These are phyloP conservation scores for Syritta pipiens DNA, from an alignment of 2,888 invertebrate species.

Conservation along the genomic window DNA sequence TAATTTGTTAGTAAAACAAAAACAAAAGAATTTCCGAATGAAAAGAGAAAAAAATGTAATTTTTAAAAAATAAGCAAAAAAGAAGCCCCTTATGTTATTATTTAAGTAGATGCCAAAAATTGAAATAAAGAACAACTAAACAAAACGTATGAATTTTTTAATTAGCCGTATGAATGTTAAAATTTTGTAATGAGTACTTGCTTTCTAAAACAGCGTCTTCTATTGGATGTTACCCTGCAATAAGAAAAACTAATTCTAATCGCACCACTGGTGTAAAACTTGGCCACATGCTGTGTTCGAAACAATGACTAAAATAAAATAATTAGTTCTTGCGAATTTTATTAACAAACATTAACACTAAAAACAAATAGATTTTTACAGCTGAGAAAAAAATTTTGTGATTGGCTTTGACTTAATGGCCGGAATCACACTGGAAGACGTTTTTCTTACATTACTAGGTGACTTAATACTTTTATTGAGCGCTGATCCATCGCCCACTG, in stretches of 20 bases:
- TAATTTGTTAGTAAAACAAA: constrained; percentile 37
- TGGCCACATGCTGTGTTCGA: too few species aligned
- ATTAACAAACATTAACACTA: not conserved
- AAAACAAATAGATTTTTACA: constrained; percentile 7
- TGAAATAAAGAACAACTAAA: constrained; percentile 48
- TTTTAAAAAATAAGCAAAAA: constrained; percentile 45
- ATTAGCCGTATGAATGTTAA: too few species aligned
- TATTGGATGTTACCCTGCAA: too few species aligned
- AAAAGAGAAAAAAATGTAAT: constrained; percentile 47
- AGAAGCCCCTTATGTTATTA: constrained; percentile 34
- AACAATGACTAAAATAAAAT: not conserved
- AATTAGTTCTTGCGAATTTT: not conserved
- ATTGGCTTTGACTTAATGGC: constrained; percentile 42
- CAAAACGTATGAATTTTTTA: not conserved
- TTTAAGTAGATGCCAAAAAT: constrained; percentile 66
- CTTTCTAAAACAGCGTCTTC: too few species aligned
- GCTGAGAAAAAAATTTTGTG: constrained; percentile 51
- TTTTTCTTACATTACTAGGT: constrained; percentile 10
- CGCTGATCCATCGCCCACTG: not conserved
- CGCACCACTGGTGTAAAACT: too few species aligned
- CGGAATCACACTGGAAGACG: not conserved
- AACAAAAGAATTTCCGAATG: constrained; percentile 15
- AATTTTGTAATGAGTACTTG: too few species aligned
- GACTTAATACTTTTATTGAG: constrained; percentile 33
- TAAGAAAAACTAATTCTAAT: too few species aligned